phyloP scores from a whole-genome alignment of 2,888 invertebrate genomes.

The Druceiella hillmani region DNA sequence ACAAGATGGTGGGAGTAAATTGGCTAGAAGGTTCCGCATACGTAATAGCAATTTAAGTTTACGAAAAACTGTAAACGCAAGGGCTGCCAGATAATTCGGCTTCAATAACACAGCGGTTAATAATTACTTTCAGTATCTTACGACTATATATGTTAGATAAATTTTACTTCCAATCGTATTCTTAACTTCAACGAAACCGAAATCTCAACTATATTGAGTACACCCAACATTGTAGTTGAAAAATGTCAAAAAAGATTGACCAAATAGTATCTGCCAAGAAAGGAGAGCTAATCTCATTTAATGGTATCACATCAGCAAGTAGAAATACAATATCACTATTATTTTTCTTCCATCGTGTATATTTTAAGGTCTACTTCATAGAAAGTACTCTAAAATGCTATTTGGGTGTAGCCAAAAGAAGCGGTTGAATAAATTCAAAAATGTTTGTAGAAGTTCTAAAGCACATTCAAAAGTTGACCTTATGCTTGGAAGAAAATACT shows the following conservation, averaged over 20 bases:
- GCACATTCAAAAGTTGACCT: conserved; percentile 13
- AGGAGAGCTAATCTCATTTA: conserved; percentile 30
- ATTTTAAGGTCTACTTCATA: conserved; percentile 23
- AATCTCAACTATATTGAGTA: conserved; percentile 5
- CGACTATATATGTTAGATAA: conserved; percentile 2
- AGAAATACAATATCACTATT: conserved; percentile 29
- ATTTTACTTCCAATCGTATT: conserved; percentile 6
- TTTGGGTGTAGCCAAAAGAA: conserved; percentile 17
- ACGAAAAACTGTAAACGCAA: too few relatives aligned
- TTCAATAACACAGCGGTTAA: conserved; percentile 7
- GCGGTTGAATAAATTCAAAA: conserved; percentile 22
- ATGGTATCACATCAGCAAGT: conserved; percentile 27
- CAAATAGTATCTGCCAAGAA: conserved; percentile 31
- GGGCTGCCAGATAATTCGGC: conserved; percentile 7
- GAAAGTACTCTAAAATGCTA: conserved; percentile 22
- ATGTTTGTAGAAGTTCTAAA: conserved; percentile 14
- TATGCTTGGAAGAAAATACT: conserved; percentile 18
- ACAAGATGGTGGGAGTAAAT: too few relatives aligned
- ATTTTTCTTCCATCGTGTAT: conserved; percentile 26
- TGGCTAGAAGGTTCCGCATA: too few relatives aligned
- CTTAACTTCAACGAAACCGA: conserved; percentile 5
- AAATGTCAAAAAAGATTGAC: conserved; percentile 28
- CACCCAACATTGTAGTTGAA: conserved; percentile 23
- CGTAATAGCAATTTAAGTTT: too few relatives aligned
- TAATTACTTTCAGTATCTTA: conserved; percentile 3